A percentile compares a stretch with the other conserved stretches of the same genome.
phyloP scores from a whole-genome alignment of 2,113 vertebrate species.

The Stomatorhinus ivindoensis region DNA sequence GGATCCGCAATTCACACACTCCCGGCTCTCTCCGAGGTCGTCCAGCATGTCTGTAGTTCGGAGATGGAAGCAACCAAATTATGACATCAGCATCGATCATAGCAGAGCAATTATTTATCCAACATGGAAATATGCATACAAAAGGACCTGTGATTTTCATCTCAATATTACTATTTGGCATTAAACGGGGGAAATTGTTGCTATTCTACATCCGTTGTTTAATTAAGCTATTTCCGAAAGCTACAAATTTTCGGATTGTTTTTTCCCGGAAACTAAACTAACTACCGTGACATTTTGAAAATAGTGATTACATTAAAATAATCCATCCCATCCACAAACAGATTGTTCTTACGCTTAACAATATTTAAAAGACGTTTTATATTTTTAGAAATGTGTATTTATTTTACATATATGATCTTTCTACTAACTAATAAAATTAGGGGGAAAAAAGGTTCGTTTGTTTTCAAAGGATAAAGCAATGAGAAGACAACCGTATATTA shows the following conservation, averaged over 20 bases:
- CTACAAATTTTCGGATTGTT: not conserved
- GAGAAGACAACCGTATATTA: not conserved
- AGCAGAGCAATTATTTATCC: not conserved
- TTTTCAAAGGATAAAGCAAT: not conserved
- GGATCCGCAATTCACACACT: slow-evolving; percentile 97
- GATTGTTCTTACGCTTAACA: not conserved
- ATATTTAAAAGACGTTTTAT: not conserved
- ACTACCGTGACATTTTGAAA: not conserved
- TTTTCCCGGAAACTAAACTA: not conserved
- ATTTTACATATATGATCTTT: not conserved
- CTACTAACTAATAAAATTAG: not conserved
- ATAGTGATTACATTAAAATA: not conserved
- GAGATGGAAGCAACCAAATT: not conserved
- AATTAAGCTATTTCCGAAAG: not conserved
- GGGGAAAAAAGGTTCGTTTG: not conserved
- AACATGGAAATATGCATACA: not conserved
- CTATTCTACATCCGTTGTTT: not conserved
- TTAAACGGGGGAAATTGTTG: not conserved
- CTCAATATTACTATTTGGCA: not conserved
- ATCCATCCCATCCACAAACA: not conserved
- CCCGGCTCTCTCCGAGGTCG: slow-evolving; percentile 85
- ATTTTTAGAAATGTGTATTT: not conserved
- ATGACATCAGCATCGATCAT: not conserved
- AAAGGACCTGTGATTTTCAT: not conserved
- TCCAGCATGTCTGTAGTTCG: slow-evolving; percentile 76